Evolutionary conservation across 2,797 vertebrate genomes (phyloP), one percentile per base, ranked within the genome.

Genomic region (Peromyscus melanophrys): DNA sequence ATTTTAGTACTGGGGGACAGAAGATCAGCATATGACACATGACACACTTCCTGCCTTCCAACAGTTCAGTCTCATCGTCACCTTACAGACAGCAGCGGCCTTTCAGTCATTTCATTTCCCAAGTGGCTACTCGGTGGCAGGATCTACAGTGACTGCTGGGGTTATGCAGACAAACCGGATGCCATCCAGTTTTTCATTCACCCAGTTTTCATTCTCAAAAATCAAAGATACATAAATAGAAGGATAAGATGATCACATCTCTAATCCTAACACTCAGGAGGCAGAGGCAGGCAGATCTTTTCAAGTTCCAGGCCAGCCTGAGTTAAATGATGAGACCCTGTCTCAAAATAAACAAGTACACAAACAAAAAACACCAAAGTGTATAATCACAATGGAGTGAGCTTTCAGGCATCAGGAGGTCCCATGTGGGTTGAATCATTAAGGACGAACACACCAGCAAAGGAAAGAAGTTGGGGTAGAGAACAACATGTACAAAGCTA

Each of bases 31-130:
- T 81, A 49, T 88, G 89, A 69, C 3, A 59, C 31, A 43, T 17
- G 80, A 88, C 23, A 81, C 16, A 65, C 69, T 55, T 43, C 57
- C 31, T 59, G 59, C 10, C n/a, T 75, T 83, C 57, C 9, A 65
- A 12, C 23, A 69, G 59, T 85, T 69, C 61, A 86, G 55, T 89
- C 55, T 43, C 29, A 46, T 77, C 46, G 49, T 34, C n/a, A 88
- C 21, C 46, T 67, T 37, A 69, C 19, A 17, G 78, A 82, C 77
- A 96, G 76, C 81, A 11, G 5, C 7, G 46, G 21, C 29, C 55
- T 75, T 31, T 93, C 19, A 80, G 25, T 93, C 37, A 86, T 19
- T 95, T 69, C 65, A 81, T 85, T 95, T 90, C n/a, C 34, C 76
- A 89, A 95, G 12, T 80, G 40, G 80, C 61, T 55, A 25, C 27